Evolutionary conservation across 2,888 invertebrate genomes (phyloP).

Genomic region (Heterodera filipjevi): DNA sequence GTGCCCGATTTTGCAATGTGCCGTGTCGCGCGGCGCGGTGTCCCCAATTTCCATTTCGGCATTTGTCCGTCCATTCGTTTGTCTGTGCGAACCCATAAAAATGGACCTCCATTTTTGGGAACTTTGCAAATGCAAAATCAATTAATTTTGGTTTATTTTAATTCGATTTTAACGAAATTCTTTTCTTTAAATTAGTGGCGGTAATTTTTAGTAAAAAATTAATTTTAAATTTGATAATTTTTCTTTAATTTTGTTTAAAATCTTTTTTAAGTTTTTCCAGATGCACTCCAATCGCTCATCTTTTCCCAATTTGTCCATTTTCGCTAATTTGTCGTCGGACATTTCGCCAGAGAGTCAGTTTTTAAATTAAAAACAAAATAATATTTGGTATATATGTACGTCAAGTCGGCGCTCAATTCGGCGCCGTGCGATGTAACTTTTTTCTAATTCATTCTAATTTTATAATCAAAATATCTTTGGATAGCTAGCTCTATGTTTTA

Average conservation of each 20-base stretch:
- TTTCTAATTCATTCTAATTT: too few species aligned
- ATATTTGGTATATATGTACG: too few species aligned
- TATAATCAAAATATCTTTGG: too few species aligned
- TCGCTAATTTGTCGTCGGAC: neutral
- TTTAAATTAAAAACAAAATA: neutral
- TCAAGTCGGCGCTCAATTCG: too few species aligned
- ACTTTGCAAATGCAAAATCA: neutral
- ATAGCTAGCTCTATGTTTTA: too few species aligned
- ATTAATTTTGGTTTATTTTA: too few species aligned
- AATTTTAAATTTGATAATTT: too few species aligned
- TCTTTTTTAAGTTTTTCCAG: neutral
- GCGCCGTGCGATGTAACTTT: too few species aligned
- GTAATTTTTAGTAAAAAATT: too few species aligned
- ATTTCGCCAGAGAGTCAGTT: neutral
- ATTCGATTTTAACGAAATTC: too few species aligned
- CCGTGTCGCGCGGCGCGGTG: neutral
- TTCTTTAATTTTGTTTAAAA: neutral
- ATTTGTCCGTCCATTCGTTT: too few species aligned
- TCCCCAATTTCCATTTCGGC: neutral
- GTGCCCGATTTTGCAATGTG: conserved; percentile 14
- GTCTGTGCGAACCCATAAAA: neutral
- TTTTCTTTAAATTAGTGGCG: too few species aligned
- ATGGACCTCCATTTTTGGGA: neutral
- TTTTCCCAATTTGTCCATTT: neutral
- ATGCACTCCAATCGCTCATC: neutral